Evolutionary conservation across 2,797 vertebrate genomes (phyloP), one percentile per base, ranked within the genome.

Genomic region (Siniperca undulata): DNA sequence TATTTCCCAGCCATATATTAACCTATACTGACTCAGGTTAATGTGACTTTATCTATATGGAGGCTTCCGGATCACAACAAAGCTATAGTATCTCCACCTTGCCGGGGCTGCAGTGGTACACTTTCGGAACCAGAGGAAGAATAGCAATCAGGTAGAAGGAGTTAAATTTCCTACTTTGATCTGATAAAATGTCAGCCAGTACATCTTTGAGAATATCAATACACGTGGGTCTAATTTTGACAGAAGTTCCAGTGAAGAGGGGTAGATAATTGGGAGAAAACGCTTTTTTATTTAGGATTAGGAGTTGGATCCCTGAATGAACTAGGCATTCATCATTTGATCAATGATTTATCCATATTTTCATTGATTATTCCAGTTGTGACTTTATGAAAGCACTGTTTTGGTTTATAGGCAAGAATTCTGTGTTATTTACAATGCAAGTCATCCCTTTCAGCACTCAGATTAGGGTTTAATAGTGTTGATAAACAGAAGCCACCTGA

Each of bases 401-500:
- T 64, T 53, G 50, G n/a, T 70, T 79, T 36, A 13, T 11, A 22
- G 7, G 56, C 17, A 58, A 55, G 4, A 42, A 24, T 67, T 56
- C 3, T 2, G 19, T 36, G 27, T 79, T 70, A 78, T 78, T 84
- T 75, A 14, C 55, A 85, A 74, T 72, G 58, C 65, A 70, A 80
- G 58, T 42, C 40, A 34, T 83, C 70, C 71, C 60, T 72, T 36
- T 72, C 71, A 79, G 36, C 58, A 22, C 34, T 73, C 42, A 59
- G 67, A 87, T 77, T 61, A 58, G 2, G 0, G 38, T 78, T 72
- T 85, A 88, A 86, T 86, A 71, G 72, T 74, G 81, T 69, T 86
- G 82, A 89, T 85, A 87, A 91, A 83, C 74, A 85, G 16, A 81
- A 75, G 73, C 85, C 80, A 83, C 81, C 85, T 87, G 84, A 91